A percentile compares a stretch with the other conserved stretches of the same genome.
These are phyloP conservation scores for Benthosema pterotum DNA, from an alignment of 2,797 vertebrate species.

Conservation along the genomic window DNA sequence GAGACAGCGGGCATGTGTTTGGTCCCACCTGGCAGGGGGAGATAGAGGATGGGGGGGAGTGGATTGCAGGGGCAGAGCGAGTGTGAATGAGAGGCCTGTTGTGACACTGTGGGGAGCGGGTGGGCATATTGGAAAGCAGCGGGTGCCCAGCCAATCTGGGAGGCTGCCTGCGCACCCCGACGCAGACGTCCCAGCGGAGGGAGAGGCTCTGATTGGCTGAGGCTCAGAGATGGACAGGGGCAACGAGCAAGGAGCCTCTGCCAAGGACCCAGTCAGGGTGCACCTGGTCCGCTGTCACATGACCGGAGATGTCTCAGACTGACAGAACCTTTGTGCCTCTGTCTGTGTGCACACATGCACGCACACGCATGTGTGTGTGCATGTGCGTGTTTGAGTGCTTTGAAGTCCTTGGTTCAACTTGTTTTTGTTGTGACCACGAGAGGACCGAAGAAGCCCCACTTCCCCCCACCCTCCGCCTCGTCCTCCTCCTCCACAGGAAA, in stretches of 20 bases:
- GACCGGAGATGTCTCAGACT: conserved; percentile 74
- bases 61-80: conserved; percentile 21
- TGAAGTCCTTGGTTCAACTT: conserved; percentile 67
- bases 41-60: conserved; percentile 34
- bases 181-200: conserved; percentile 51
- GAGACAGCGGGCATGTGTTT: conserved; percentile 80
- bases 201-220: conserved; percentile 66
- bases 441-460: conserved; percentile 47
- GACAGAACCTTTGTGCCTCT: conserved; percentile 11
- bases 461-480: conserved; percentile 47
- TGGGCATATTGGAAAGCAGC: conserved; percentile 82
- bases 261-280: conserved; percentile 68
- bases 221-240: conserved; percentile 63
- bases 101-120: conserved; percentile 68
- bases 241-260: conserved; percentile 51
- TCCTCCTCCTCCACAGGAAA: conserved; percentile 38
- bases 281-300: conserved; percentile 73
- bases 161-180: conserved; percentile 56
- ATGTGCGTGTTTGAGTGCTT: conserved; percentile 62
- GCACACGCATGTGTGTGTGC: no score
- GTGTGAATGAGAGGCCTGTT: conserved; percentile 77
- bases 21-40: conserved; percentile 74
- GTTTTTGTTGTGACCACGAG: conserved; percentile 55
- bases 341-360: no score
- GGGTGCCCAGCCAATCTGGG: conserved; percentile 73